phyloP scores from a whole-genome alignment of 2,113 vertebrate genomes.

The Sisor rabdophorus region DNA sequence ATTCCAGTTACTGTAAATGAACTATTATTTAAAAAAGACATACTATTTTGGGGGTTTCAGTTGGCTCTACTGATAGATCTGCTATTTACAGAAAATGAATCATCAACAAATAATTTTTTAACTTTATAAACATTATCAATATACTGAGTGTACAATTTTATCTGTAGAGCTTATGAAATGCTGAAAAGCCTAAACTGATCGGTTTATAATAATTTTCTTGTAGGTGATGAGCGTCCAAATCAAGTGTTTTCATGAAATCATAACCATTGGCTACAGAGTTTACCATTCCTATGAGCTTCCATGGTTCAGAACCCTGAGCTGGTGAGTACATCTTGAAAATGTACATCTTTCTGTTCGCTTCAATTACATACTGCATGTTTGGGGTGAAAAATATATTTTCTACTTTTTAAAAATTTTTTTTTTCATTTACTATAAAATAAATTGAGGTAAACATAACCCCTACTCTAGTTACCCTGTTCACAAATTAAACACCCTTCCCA shows the following conservation, averaged over 20 bases:
- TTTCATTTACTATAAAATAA: too few relatives aligned
- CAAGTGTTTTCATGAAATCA: constrained; percentile 98
- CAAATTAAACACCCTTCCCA: too few relatives aligned
- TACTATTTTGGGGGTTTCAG: background rate
- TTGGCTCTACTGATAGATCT: background rate
- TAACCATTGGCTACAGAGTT: constrained; percentile 94
- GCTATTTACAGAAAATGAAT: background rate
- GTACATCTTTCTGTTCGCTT: background rate
- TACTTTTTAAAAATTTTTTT: too few relatives aligned
- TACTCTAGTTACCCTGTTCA: too few relatives aligned
- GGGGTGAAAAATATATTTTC: background rate
- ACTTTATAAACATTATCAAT: background rate
- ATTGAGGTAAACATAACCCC: too few relatives aligned
- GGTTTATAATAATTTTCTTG: constrained; percentile 34
- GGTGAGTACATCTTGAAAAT: constrained; percentile 71
- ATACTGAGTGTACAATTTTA: background rate
- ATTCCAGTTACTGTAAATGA: background rate
- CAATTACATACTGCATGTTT: background rate
- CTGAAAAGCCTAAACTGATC: background rate
- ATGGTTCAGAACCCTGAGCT: constrained; percentile 94
- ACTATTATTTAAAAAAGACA: background rate
- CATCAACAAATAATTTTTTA: too few relatives aligned
- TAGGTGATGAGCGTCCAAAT: constrained; percentile 93
- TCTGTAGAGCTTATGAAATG: background rate
- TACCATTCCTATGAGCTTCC: constrained; percentile 94